Conservation (phyloP, 2,113 vertebrate species). For the Pongo pygmaeus region DNA sequence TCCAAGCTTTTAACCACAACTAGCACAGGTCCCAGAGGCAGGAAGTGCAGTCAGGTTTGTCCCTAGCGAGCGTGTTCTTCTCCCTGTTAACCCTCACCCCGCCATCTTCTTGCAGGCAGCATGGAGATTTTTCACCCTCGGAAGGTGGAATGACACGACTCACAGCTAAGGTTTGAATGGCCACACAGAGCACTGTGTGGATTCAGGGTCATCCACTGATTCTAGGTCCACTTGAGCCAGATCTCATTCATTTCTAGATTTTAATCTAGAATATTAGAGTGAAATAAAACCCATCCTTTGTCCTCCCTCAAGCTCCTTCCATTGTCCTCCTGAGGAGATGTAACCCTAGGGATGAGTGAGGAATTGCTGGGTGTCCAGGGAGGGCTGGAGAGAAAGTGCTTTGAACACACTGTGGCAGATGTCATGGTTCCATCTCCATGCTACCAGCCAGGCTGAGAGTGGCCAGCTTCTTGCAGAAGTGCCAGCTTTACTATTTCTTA, state of each 20-base stretch:
- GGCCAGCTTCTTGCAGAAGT: not conserved
- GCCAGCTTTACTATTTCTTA: too few species aligned
- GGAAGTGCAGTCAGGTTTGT: not conserved
- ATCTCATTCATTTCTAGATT: not conserved
- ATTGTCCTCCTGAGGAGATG: not conserved
- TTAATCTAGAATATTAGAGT: not conserved
- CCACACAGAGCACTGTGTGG: accelerated
- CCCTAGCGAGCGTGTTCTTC: not conserved
- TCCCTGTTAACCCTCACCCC: accelerated
- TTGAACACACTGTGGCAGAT: accelerated
- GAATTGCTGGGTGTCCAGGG: not conserved
- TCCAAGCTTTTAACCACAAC: not conserved
- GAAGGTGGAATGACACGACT: accelerated
- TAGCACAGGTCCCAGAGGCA: not conserved
- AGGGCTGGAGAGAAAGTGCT: not conserved
- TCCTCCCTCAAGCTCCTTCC: not conserved
- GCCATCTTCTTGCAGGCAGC: accelerated
- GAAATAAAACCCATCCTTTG: not conserved
- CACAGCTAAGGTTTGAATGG: accelerated
- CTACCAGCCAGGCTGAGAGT: accelerated
- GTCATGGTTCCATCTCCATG: accelerated
- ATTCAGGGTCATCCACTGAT: not conserved
- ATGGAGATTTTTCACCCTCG: too few species aligned
- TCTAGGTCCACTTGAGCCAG: not conserved
- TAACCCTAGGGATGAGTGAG: not conserved